Percentiles rank a stretch among this genome's conserved stretches.
These are phyloP conservation scores for Perizoma flavofasciatum DNA, from an alignment of 2,888 invertebrate species.

Conservation along the genomic window DNA sequence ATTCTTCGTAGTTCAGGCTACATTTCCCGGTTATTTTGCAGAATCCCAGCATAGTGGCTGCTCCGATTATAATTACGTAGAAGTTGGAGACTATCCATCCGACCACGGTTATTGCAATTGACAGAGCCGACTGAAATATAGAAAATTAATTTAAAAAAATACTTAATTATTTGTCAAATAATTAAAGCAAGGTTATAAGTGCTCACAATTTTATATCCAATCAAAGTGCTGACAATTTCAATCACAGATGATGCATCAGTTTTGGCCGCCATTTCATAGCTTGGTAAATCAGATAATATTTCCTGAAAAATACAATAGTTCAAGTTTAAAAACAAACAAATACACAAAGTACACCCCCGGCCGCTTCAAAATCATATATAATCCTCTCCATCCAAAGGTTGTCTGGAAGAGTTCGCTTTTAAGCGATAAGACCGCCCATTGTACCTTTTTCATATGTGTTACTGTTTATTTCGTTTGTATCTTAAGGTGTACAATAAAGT, in stretches of 20 bases:
- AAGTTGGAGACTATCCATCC: constrained; percentile 52
- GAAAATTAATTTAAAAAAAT: neutral
- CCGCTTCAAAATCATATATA: no score
- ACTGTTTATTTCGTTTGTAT: no score
- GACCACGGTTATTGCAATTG: constrained; percentile 44
- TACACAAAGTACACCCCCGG: no score
- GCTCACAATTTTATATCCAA: constrained; percentile 50
- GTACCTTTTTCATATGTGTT: no score
- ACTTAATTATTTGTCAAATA: no score
- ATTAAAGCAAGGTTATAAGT: no score
- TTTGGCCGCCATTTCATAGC: constrained; percentile 24
- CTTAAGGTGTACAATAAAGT: no score
- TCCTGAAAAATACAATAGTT: constrained; percentile 26
- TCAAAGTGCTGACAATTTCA: constrained; percentile 36
- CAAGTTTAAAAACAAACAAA: no score
- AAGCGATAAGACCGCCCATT: no score
- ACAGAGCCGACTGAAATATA: constrained; percentile 39
- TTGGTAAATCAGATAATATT: constrained; percentile 16
- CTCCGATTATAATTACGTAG: constrained; percentile 45
- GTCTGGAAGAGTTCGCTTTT: no score
- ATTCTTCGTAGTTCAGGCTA: constrained; percentile 41
- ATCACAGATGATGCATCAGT: constrained; percentile 32
- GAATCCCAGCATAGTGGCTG: constrained; percentile 45
- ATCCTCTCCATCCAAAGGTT: no score
- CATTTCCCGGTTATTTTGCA: constrained; percentile 53